Base-by-base conservation (phyloP, 2,797 vertebrate species). In the Clarias laeviceps region DNA sequence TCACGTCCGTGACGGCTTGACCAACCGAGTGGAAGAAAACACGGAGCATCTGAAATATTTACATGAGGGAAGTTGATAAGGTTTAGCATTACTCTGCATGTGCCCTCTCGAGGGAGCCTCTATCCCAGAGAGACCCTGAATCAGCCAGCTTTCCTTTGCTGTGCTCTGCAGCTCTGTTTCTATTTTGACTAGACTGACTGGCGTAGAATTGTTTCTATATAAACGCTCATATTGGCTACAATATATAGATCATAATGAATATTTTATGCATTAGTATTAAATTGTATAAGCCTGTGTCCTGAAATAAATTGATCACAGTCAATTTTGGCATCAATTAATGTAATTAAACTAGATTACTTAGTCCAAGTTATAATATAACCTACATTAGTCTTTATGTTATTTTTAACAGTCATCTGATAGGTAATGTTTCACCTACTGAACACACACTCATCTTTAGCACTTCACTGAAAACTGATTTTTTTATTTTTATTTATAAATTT, bases 11-110 rank as follows among this genome's bases (percentile, higher is more conserved):
- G 88, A 80, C 87, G 84, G 80, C 88, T 65, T 78, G 72, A 83
- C 83, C 89, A 90, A 90, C 90, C 86, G 79, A 87, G 88, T 89
- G 90, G 90, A 92, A 91, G 90, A 87, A 90, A 90, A 92, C 87
- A 89, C 87, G 85, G 89, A 89, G 85, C 61, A 80, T 89, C 86
- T 92, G 87, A 92, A 92, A 92, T 92, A 92, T 92, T 92, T 92
- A 92, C 91, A 90, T 88, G 87, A 80, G 84, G 88, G 89, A 90
- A 91, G 88, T 87, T 91, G 90, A 92, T 92, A 90, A 91, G 90
- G 89, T 92, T 90, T 89, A 91, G 88, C 91, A 88, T 90, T 88
- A 87, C 90, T 91, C 90, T 87, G 79, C 87, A 89, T 90, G 87
- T 83, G 62, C 65, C 77, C 66, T 89, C 90, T 86, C 89, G 2